Base-by-base conservation (phyloP, 92 coral and sea anemone genomes). In the Scolanthus callimorphus region DNA sequence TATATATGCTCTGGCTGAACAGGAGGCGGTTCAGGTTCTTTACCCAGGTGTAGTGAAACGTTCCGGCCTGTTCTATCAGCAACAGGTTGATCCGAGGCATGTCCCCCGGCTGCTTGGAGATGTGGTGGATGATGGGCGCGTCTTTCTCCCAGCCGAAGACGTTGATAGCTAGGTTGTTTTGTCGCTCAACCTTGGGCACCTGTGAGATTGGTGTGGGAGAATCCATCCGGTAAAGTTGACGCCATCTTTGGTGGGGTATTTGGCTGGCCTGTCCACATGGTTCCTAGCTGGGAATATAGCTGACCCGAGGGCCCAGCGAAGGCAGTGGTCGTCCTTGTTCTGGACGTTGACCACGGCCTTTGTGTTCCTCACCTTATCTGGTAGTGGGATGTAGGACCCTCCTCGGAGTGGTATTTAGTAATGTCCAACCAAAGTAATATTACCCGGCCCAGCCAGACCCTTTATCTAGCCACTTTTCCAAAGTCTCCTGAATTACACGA, bases 331-430 rank as follows among this genome's bases (percentile, higher is more conserved):
- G 41, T 65, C 75, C 39, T 22, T 48, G 12, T 66, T 74, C 41
- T 74, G 41, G 17, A 63, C 81, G 28, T 74, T 74, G 0, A 55
- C 53, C 3, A 63, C 67, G 23, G 66, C 81, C 67, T 65, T 74
- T 20, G 58, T 70, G 37, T 44, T 46, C 20, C 17, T 26, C 54
- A 39, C 51, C 12, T 51, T 62, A n/a, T 52, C 52, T 8, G 51
- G 63, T 6, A 64, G 71, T 31, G 59, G 71, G 8, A 64, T 51
- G 48, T 66, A 66, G 0, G 73, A 66, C 2, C 57, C 70, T 1
- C 70, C 70, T 19, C 58, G 1, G 4, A 49, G 59, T 66, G 62
- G 28, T 66, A 66, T 15, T 62, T 31, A 17, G 73, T 62, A 12
- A 66, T 66, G n/a, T 66, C 62, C 9, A 66, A 39, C 73, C 73